A percentile compares a stretch with the other conserved stretches of the same genome.
Conservation (phyloP, 2,797 vertebrate genomes). For the Catharus ustulatus region DNA sequence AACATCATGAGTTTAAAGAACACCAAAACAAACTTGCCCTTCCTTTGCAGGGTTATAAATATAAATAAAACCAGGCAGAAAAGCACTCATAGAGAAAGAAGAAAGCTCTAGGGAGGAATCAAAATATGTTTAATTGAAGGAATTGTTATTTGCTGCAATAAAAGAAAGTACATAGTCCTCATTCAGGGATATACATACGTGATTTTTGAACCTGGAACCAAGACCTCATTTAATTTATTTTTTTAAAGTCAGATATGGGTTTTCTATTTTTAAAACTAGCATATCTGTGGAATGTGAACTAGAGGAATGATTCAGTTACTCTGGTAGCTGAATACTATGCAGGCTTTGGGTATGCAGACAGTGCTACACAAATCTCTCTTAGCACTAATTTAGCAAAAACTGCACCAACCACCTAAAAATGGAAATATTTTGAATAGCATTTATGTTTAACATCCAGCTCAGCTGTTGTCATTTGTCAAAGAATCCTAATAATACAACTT, state of each 20-base stretch:
- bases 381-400: background rate
- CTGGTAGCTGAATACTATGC: background rate
- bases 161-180: background rate
- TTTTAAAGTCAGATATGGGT: background rate
- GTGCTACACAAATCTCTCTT: background rate
- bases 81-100: background rate
- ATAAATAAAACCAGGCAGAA: background rate
- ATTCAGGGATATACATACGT: background rate
- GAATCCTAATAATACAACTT: background rate
- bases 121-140: background rate
- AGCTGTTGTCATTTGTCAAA: background rate
- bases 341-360: background rate
- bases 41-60: background rate
- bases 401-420: background rate
- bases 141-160: background rate
- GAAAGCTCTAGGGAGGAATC: background rate
- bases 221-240: background rate
- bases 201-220: background rate
- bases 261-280: background rate
- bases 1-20: background rate
- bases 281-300: background rate
- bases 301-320: background rate
- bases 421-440: background rate
- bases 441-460: background rate
- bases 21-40: background rate